Evolutionary conservation across 35 echinoderm and acorn worm genomes (phyloP), one percentile per base, ranked within the genome.

Genomic region (Lytechinus pictus): DNA sequence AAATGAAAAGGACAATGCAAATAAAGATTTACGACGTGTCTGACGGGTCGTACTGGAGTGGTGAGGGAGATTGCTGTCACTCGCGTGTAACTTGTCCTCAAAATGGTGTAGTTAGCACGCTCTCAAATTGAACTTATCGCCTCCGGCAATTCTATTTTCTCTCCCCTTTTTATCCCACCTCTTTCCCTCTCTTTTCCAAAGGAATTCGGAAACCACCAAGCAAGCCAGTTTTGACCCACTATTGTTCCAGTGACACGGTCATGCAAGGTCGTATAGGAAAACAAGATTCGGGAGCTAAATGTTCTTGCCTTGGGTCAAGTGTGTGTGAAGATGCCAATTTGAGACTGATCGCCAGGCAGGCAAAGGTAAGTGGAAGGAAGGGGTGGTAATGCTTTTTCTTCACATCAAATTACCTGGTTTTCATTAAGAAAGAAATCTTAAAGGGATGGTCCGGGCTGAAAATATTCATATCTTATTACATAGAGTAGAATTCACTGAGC

Each of bases 181-280:
- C 66, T 24, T 16, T n/a, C 66, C 16, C 66, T 90, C 52, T 90
- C 52, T 33, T 90, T 33, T n/a, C 88, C 28, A 90, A 0, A 57
- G 92, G 92, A 93, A 93, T 93, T 93, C 88, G 88, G 88, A 90
- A 90, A 93, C 92, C 92, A 55, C 92, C 28, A 57, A 93, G 92
- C 53, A 93, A 19, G 54, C 9, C 9, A 9, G n/a, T 54, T 53
- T 93, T 93, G 54, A 54, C 92, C 91, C 52, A 52, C 33, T 44
- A 55, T 54, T 93, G 92, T 57, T 93, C 55, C 92, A 93, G 14
- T 57, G 92, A 57, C 54, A 54, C 54, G 92, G 92, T 93, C 92
- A 57, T 4, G 27, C 54, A 54, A 93, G 92, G 92, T 93, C 92
- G 57, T 19, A 4, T 9, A 54, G 21, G 92, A 57, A 54, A 90